Base-by-base conservation (phyloP, 2,113 vertebrate genomes). In the Phalacrocorax brasilianus region DNA sequence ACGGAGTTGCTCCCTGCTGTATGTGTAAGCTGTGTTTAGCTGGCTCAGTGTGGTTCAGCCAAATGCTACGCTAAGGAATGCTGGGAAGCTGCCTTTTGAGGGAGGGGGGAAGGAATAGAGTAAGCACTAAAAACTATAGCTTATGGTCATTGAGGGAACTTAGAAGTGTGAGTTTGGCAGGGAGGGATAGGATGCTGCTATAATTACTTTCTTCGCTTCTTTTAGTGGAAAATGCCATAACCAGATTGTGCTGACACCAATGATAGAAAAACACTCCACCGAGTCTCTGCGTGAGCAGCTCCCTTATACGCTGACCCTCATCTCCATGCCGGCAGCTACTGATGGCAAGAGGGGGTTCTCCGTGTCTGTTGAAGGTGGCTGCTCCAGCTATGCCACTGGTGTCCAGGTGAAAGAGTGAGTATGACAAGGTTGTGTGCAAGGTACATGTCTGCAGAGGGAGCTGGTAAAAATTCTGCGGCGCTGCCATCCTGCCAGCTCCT, bases 321-420 rank as follows among this genome's bases (percentile, higher is more conserved):
- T 99, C 96, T 99, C 99, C 30, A 98, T 99, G 98, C 99, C 99
- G 2, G 99, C 99, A 33, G 98, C 99, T 40, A 98, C 98, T 1
- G 99, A 99, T 42, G 98, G 99, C 93, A 98, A 98, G 94, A 98
- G 99, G 63, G 99, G 99, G 16, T 99, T 99, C 96, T 99, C 99
- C 0, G 99, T 99, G 84, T 98, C 99, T 0, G 98, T 99, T 52
- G 97, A 98, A 73, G 97, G 99, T 58, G 98, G 98, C 91, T 98
- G 98, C 87, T 98, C 97, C 95, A 98, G 97, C 84, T 98, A 98
- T 16, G 98, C 98, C 23, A 98, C 98, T n/a, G 99, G 98, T 3
- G 99, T 99, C 77, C 99, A 99, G 93, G 99, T 99, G 91, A 99
- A 99, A 98, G 99, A 99, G 99, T 99, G 93, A 99, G 99, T 99